phyloP scores from a whole-genome alignment of 64 coral and sea anemone species.

The Porites australiensis region DNA sequence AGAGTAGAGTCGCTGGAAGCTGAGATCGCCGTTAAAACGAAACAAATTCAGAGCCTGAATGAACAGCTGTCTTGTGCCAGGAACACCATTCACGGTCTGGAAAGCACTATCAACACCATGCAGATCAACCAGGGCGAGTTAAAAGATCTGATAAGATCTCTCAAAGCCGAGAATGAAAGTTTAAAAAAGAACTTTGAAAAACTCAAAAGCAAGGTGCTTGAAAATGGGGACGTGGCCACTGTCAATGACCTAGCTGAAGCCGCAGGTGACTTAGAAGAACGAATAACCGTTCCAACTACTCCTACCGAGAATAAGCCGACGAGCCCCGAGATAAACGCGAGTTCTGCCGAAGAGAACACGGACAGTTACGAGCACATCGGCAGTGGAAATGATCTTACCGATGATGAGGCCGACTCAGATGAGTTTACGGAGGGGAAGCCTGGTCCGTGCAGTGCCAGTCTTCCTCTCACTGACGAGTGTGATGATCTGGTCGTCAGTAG shows the following conservation, averaged over 20 bases:
- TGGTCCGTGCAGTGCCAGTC: conserved; percentile 16
- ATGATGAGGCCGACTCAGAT: conserved; percentile 88
- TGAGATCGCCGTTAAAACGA: conserved; percentile 70
- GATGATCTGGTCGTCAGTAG: conserved; percentile 90
- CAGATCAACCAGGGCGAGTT: conserved; percentile 82
- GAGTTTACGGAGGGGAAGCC: conserved; percentile 40
- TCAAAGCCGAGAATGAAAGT: conserved; percentile 78
- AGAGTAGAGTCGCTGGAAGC: conserved; percentile 76
- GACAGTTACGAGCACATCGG: conserved; percentile 97
- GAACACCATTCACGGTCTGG: conserved; percentile 72
- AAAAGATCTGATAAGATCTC: conserved; percentile 63
- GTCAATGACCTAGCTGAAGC: not conserved
- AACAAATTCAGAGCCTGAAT: conserved; percentile 65
- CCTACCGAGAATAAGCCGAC: conserved; percentile 19
- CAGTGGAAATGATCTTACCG: conserved; percentile 77
- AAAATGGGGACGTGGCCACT: conserved; percentile 19
- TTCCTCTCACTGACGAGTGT: conserved; percentile 58
- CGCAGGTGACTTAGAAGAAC: not conserved
- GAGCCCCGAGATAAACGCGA: conserved; percentile 59
- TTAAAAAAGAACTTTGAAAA: conserved; percentile 74
- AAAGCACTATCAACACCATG: conserved; percentile 84
- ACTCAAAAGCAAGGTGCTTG: conserved; percentile 26
- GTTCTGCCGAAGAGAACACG: conserved; percentile 80
- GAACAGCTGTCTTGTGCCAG: conserved; percentile 78
- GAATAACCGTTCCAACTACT: conserved; percentile 1